These are phyloP conservation scores for Proisotoma minuta DNA, from an alignment of 2,888 invertebrate genomes.

Conservation along the genomic window DNA sequence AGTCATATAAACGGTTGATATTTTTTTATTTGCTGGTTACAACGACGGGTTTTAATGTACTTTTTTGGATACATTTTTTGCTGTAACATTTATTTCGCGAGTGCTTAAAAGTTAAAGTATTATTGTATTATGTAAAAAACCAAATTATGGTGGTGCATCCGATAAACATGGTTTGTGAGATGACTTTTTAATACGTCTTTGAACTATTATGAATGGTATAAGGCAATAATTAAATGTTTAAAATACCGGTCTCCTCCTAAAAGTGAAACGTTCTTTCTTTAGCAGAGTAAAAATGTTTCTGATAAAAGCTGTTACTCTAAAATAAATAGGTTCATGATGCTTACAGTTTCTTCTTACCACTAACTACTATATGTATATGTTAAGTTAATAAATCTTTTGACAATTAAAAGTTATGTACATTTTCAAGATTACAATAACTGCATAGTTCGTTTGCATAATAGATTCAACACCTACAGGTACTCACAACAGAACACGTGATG, in stretches of 20 bases:
- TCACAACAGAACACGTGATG: slow-evolving; percentile 7
- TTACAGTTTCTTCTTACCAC: not conserved
- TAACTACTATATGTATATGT: not conserved
- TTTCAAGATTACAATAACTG: not conserved
- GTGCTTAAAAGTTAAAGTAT: not conserved
- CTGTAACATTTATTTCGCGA: not conserved
- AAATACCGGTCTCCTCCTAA: slow-evolving; percentile 6
- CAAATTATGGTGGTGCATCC: slow-evolving; percentile 11
- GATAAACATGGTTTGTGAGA: slow-evolving; percentile 17
- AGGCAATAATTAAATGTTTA: slow-evolving; percentile 17
- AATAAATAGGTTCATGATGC: not conserved
- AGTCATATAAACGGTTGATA: not conserved
- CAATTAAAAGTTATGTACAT: not conserved
- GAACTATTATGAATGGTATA: slow-evolving; percentile 18
- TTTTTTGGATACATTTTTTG: not conserved
- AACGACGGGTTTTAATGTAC: not conserved
- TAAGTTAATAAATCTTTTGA: not conserved
- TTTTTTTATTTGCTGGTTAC: not conserved
- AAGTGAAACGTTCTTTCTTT: not conserved
- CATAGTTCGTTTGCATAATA: not conserved
- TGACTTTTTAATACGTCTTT: slow-evolving; percentile 19
- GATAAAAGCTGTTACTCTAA: not conserved
- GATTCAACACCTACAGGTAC: slow-evolving; percentile 11
- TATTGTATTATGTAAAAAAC: slow-evolving; percentile 12
- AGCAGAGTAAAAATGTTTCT: slow-evolving; percentile 1